Evolutionary conservation across 2,113 vertebrate species (phyloP), one percentile per base, ranked within the genome.

Genomic region (Chlamydotis undulata): DNA sequence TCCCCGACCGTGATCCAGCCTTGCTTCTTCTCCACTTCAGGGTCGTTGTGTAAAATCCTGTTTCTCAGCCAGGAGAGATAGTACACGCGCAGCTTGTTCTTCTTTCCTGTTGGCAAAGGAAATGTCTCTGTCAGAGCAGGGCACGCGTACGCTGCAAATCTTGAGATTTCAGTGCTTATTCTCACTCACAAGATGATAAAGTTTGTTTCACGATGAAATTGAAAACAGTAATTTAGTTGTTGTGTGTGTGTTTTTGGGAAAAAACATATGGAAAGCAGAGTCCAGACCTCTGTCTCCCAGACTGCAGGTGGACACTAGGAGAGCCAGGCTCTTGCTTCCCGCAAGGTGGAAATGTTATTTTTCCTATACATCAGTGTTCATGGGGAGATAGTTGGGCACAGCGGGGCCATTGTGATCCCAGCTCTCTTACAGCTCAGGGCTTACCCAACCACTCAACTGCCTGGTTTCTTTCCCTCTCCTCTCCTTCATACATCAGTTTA

Each of bases 61-160:
- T 99, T 99, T 97, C 99, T 99, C 95, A 99, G 97, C 99, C 99
- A 99, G 53, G 99, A 99, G 95, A 99, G 98, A 97, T 99, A 99
- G 85, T 99, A 99, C 83, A 99, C 99, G 26, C 99, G 98, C 89
- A 99, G 97, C 94, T 99, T 99, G 97, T 99, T 99, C 98, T 99
- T 99, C 98, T 99, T 99, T 95, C 99, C 96, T 97, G 94, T 94
- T 68, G 67, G 84, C 39, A 82, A 91, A 89, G 53, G 57, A 87
- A 89, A 80, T 4, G 3, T 12, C 68, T 22, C 19, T 23, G 65
- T 95, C 80, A 94, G 41, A 77, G 63, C 83, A 92, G 26, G 52
- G 60, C 41, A 43, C 0, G 0, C 2, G 14, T 18, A 23, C 83
- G 47, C 0, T 2, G 56, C 24, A 39, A n/a, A 47, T 9, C 29